Conservation (phyloP, 2,888 invertebrate genomes). For the Tetragonula carbonaria region DNA sequence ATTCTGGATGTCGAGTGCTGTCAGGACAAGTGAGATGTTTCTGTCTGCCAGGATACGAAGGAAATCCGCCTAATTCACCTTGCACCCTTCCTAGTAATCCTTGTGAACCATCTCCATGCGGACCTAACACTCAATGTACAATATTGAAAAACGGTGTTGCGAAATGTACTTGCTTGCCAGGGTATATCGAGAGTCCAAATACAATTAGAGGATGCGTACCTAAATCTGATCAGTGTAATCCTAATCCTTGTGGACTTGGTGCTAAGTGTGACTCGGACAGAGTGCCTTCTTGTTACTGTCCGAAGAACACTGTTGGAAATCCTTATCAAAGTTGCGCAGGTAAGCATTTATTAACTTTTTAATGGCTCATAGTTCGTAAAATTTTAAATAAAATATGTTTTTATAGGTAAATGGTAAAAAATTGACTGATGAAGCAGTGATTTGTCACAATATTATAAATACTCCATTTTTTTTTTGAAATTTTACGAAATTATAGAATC, state of each 20-base stretch:
- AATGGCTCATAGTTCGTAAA: neutral
- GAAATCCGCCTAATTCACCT: constrained; percentile 90
- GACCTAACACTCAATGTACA: constrained; percentile 94
- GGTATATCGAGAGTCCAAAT: constrained; percentile 94
- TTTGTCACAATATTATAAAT: no score
- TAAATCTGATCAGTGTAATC: constrained; percentile 92
- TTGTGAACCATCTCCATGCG: constrained; percentile 94
- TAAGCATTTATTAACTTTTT: constrained; percentile 81
- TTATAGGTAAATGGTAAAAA: neutral
- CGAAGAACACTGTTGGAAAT: constrained; percentile 92
- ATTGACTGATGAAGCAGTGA: neutral
- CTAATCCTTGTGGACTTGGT: constrained; percentile 91
- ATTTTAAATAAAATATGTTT: neutral
- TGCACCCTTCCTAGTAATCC: constrained; percentile 91
- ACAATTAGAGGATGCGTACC: constrained; percentile 94
- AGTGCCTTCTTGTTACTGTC: constrained; percentile 93
- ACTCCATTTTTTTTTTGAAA: no score
- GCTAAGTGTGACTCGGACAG: constrained; percentile 92
- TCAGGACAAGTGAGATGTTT: constrained; percentile 92
- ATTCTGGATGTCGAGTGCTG: constrained; percentile 92
- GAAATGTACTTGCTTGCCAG: constrained; percentile 93
- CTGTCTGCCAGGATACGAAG: constrained; percentile 94
- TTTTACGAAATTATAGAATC: neutral
- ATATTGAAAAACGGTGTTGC: constrained; percentile 91
- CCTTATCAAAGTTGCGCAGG: constrained; percentile 91